phyloP scores from a whole-genome alignment of 2,797 vertebrate species.

The Mus caroli region DNA sequence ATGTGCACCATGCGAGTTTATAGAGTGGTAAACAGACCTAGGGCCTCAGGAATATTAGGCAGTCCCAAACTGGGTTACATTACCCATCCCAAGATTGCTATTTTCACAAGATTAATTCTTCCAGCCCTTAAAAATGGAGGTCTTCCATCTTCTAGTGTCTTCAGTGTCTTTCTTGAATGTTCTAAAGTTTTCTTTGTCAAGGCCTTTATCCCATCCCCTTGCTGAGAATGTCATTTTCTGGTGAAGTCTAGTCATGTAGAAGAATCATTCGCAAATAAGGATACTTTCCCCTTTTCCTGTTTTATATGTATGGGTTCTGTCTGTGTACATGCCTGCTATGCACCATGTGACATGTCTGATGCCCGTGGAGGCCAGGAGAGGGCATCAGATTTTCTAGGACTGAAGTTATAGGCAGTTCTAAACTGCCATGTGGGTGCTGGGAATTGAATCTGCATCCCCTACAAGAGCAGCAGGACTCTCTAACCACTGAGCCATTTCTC shows the following conservation, averaged over 20 bases:
- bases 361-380: neutral
- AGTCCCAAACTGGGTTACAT: neutral
- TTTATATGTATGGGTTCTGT: neutral
- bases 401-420: neutral
- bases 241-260: neutral
- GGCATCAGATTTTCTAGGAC: neutral
- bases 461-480: neutral
- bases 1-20: neutral
- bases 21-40: neutral
- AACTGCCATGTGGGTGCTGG: neutral
- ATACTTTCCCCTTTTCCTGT: neutral
- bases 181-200: neutral
- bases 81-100: neutral
- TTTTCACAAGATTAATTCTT: neutral
- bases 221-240: neutral
- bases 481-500: neutral
- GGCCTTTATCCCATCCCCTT: neutral
- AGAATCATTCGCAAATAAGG: neutral
- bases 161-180: neutral
- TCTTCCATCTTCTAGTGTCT: neutral
- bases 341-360: neutral
- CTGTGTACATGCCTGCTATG: neutral
- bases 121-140: neutral
- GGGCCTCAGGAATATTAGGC: neutral
- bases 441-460: neutral